phyloP scores from a whole-genome alignment of 2,888 invertebrate genomes.

The Phymatocera aterrima region DNA sequence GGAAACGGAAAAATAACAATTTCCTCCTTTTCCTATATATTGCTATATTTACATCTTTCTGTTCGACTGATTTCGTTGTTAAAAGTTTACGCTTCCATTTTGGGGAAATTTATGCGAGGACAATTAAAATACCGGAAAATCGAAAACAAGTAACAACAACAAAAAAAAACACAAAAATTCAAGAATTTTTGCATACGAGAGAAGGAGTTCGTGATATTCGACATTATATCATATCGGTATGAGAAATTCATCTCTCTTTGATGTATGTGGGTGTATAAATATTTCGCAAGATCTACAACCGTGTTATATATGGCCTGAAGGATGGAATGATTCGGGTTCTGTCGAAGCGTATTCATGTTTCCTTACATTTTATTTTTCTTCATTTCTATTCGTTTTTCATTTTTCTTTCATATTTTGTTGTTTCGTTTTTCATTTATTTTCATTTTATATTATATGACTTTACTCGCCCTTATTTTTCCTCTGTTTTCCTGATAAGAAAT shows the following conservation, averaged over 20 bases:
- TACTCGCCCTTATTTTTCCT: neutral
- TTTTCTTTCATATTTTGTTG: neutral
- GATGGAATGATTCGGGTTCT: slow-evolving; percentile 6
- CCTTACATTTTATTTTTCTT: neutral
- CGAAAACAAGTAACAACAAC: too few relatives aligned
- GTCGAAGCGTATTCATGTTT: slow-evolving; percentile 1
- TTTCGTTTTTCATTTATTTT: neutral
- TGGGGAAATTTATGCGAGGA: too few relatives aligned
- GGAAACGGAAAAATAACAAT: too few relatives aligned
- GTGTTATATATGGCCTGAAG: neutral
- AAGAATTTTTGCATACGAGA: neutral
- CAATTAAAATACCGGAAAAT: too few relatives aligned
- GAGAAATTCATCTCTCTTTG: neutral
- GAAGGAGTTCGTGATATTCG: neutral
- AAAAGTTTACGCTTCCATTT: too few relatives aligned
- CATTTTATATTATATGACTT: neutral
- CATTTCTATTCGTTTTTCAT: neutral
- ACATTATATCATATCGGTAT: too few relatives aligned
- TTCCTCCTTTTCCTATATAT: too few relatives aligned
- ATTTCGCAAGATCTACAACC: neutral
- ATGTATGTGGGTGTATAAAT: neutral
- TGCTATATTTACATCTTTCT: too few relatives aligned
- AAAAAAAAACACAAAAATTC: neutral
- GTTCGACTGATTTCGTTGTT: too few relatives aligned
- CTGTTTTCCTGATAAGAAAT: slow-evolving; percentile 3